Evolutionary conservation across 2,113 vertebrate genomes (phyloP).

Genomic region (Chionis minor): DNA sequence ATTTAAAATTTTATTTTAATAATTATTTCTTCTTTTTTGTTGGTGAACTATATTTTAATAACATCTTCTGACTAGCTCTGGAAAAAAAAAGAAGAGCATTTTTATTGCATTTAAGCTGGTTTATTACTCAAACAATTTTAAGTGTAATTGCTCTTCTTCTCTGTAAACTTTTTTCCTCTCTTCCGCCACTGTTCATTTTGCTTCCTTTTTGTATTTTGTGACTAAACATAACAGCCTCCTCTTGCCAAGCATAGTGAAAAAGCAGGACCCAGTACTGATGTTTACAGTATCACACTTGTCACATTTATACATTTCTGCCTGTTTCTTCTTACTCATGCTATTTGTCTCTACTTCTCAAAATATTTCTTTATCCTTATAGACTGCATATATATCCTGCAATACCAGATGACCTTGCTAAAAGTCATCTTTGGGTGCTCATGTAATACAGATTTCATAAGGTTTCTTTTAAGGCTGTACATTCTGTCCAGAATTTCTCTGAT

Average conservation of each 20-base stretch:
- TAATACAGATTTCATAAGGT: background rate
- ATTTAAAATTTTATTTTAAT: background rate
- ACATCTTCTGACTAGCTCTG: background rate
- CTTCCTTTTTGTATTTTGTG: background rate
- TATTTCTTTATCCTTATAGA: constrained; percentile 14
- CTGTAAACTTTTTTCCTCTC: background rate
- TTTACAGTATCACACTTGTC: background rate
- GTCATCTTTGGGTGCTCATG: constrained; percentile 16
- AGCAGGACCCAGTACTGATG: background rate
- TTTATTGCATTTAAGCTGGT: background rate
- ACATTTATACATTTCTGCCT: background rate
- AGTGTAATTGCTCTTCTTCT: background rate
- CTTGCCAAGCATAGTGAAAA: background rate
- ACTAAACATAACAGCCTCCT: background rate
- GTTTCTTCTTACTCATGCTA: background rate
- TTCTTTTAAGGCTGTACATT: constrained; percentile 7
- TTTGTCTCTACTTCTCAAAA: constrained; percentile 62
- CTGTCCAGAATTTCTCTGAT: constrained; percentile 38
- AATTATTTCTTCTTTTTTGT: background rate
- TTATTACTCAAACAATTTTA: background rate
- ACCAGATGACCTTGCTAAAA: constrained; percentile 43
- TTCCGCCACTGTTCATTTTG: background rate
- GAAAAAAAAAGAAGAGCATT: background rate
- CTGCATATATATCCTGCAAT: background rate
- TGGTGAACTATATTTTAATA: background rate